Base-by-base conservation (phyloP, 2,888 invertebrate genomes). In the Heliconius aoede region DNA sequence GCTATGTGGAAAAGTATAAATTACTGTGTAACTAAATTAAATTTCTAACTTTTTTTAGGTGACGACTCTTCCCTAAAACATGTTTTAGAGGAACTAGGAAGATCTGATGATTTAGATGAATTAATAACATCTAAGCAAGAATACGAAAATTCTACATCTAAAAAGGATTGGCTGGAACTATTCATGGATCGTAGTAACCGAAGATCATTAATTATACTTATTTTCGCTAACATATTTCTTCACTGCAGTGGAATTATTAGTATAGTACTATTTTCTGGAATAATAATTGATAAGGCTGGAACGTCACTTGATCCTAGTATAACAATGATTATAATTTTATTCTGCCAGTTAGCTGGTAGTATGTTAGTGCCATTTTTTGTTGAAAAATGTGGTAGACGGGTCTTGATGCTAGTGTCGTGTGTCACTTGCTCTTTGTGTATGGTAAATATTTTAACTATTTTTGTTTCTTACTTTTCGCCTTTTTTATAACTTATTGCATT, bases 191-290 rank as follows among this genome's bases (percentile, higher is more conserved):
- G 80, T 73, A 84, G 85, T 11, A 90, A 90, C 30, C 84, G 85
- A 80, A 86, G 80, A 78, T 87, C 89, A 0, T 51, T 90, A 13
- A 78, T 85, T 0, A 87, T 90, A 51, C 85, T 87, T 0, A 24
- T 86, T 3, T 77, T 80, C 3, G 78, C 89, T 28, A 81, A 83
- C 8, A 82, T 87, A 4, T 74, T 90, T 0, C 74, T 79, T 24
- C 77, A 77, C 18, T 61, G 71, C 18, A 80, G 81, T 69, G 81
- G 81, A 3, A 68, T 80, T 13, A 40, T 77, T n/a, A 51, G 77
- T 11, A 75, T 81, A 1, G 24, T 74, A 7, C 65, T 77, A 36
- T 81, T 80, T 71, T 76, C 80, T 26, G 76, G 76, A 4, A 76
- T 69, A 4, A 81, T 81, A 60, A 79, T 81, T 32, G 36, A 77